Evolutionary conservation across 2,888 invertebrate species (phyloP).

Genomic region (Orchesella flavescens): DNA sequence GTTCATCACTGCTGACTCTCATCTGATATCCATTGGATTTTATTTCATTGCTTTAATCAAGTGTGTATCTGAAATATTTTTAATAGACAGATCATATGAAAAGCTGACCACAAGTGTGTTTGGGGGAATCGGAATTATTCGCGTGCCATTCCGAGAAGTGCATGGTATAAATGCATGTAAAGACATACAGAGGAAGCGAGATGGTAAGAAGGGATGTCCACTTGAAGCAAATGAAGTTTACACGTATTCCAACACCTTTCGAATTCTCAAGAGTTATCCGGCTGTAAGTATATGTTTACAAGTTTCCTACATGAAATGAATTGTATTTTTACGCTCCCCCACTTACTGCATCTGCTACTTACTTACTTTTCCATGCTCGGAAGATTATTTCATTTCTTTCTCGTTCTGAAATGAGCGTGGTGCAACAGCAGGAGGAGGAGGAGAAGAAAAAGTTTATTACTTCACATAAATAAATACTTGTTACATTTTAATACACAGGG

Average conservation of each 20-base stretch:
- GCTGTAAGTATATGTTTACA: constrained; percentile 68
- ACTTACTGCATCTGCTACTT: constrained; percentile 32
- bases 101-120: constrained; percentile 71
- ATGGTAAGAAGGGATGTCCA: constrained; percentile 70
- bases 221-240: constrained; percentile 67
- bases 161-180: constrained; percentile 71
- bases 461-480: constrained; percentile 64
- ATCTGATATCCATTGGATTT: too few species aligned
- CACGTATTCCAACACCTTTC: constrained; percentile 72
- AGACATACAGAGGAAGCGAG: constrained; percentile 66
- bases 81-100: constrained; percentile 68
- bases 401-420: constrained; percentile 19
- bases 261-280: constrained; percentile 71
- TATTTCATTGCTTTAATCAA: neutral
- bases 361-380: neutral
- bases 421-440: constrained; percentile 2
- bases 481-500: constrained; percentile 30
- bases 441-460: constrained; percentile 50
- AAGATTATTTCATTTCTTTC: constrained; percentile 18
- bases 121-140: constrained; percentile 72
- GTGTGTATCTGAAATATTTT: neutral
- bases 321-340: neutral
- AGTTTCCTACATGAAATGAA: neutral
- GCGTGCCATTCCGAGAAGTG: constrained; percentile 72
- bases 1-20: too few species aligned